These are phyloP conservation scores for Macrosoma leucophasiata DNA, from an alignment of 2,888 invertebrate genomes.

Conservation along the genomic window DNA sequence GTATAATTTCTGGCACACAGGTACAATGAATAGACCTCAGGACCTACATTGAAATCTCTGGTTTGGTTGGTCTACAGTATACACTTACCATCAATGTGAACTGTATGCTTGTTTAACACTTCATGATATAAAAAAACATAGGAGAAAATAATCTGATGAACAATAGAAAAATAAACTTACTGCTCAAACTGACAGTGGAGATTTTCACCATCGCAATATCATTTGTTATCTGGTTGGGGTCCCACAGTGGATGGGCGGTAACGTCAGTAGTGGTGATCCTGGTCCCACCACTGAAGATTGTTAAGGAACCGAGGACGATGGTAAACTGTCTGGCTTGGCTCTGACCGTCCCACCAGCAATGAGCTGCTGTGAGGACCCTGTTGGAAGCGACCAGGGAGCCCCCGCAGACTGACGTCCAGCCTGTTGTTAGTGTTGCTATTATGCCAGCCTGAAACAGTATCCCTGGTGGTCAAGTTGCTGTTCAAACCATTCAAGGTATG, in stretches of 20 bases:
- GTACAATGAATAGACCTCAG: background rate
- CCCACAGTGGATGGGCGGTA: conserved; percentile 46
- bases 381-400: conserved; percentile 51
- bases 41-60: background rate
- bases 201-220: conserved; percentile 56
- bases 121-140: background rate
- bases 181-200: conserved; percentile 34
- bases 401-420: conserved; percentile 54
- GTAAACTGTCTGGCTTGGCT: conserved; percentile 47
- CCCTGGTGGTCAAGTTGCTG: background rate
- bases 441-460: conserved; percentile 46
- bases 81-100: background rate
- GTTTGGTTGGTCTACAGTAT: background rate
- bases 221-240: conserved; percentile 34
- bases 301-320: conserved; percentile 52
- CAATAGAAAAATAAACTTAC: conserved; percentile 36
- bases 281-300: conserved; percentile 54
- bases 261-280: conserved; percentile 43
- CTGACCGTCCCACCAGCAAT: conserved; percentile 62
- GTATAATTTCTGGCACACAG: too few species aligned
- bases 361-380: conserved; percentile 55
- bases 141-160: background rate
- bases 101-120: background rate
- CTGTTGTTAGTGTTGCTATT: conserved; percentile 40
- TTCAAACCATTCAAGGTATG: conserved; percentile 1